A percentile compares a stretch with the other conserved stretches of the same genome.
Evolutionary conservation across 2,888 invertebrate genomes (phyloP).

Genomic region (Scaptomyza parva): DNA sequence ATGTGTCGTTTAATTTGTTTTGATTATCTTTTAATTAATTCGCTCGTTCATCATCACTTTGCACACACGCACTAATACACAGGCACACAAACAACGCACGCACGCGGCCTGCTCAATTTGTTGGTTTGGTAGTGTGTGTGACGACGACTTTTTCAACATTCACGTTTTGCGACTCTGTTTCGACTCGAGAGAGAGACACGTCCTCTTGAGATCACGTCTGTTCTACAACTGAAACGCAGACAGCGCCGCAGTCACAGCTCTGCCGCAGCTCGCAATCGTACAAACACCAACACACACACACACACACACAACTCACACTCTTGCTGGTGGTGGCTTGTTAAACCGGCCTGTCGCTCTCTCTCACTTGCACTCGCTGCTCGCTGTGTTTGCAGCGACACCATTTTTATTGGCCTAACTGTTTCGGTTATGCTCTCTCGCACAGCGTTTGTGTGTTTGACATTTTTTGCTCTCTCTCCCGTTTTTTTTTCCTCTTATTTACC

Average conservation of each 20-base stretch:
- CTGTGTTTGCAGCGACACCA: conserved; percentile 67
- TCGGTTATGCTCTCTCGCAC: conserved; percentile 57
- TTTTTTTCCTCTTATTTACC: conserved; percentile 50
- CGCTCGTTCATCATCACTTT: conserved; percentile 69
- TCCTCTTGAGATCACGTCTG: conserved; percentile 85
- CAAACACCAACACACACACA: conserved; percentile 37
- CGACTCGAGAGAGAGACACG: conserved; percentile 77
- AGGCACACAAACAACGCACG: conserved; percentile 39
- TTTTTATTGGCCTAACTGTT: conserved; percentile 75
- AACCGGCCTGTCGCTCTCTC: conserved; percentile 64
- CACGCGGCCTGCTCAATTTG: conserved; percentile 53
- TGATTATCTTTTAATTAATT: conserved; percentile 81
- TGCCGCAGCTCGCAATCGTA: conserved; percentile 42
- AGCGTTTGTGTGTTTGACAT: conserved; percentile 22
- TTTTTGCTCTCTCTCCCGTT: conserved; percentile 21
- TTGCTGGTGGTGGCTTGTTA: conserved; percentile 47
- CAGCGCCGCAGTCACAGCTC: conserved; percentile 47
- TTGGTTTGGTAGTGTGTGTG: conserved; percentile 22
- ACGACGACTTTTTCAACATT: conserved; percentile 25
- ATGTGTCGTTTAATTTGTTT: conserved; percentile 78
- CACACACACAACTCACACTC: conserved; percentile 24
- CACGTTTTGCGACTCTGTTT: conserved; percentile 31
- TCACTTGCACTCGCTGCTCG: conserved; percentile 29
- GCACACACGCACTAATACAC: conserved; percentile 49
- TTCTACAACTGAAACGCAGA: conserved; percentile 83